A percentile compares a stretch with the other conserved stretches of the same genome.
phyloP scores from a whole-genome alignment of 2,113 vertebrate genomes.

The Campylomormyrus tamandua region DNA sequence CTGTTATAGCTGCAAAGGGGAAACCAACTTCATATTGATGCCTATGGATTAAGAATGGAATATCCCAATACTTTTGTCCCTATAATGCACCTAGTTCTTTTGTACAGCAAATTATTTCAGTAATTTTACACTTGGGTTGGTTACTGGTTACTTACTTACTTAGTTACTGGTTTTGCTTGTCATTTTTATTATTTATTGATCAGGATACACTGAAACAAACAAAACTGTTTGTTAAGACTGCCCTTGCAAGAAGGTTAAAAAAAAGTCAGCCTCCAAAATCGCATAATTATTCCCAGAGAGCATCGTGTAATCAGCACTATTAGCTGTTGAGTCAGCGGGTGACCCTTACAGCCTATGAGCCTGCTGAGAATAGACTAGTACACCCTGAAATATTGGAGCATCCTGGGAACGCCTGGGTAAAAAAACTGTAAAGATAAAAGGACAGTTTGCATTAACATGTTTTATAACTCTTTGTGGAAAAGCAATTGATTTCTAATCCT shows the following conservation, averaged over 20 bases:
- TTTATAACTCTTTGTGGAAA: background rate
- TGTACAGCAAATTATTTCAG: background rate
- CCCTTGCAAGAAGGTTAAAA: background rate
- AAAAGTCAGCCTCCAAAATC: background rate
- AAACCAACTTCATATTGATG: background rate
- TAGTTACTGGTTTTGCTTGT: background rate
- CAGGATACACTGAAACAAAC: background rate
- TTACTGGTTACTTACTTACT: background rate
- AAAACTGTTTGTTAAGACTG: background rate
- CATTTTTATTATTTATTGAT: background rate
- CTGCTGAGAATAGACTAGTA: background rate
- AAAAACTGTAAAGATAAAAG: background rate
- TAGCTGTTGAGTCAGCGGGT: background rate
- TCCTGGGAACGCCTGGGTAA: background rate
- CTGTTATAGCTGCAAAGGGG: background rate
- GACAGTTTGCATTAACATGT: background rate
- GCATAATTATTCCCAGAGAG: background rate
- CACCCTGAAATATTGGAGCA: background rate
- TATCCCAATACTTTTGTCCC: background rate
- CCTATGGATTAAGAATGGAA: background rate
- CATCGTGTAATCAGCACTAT: background rate
- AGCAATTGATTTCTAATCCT: background rate
- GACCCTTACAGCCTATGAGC: background rate
- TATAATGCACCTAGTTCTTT: background rate
- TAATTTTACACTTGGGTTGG: background rate